phyloP scores from a whole-genome alignment of 2,113 vertebrate genomes.

The Piprites chloris region DNA sequence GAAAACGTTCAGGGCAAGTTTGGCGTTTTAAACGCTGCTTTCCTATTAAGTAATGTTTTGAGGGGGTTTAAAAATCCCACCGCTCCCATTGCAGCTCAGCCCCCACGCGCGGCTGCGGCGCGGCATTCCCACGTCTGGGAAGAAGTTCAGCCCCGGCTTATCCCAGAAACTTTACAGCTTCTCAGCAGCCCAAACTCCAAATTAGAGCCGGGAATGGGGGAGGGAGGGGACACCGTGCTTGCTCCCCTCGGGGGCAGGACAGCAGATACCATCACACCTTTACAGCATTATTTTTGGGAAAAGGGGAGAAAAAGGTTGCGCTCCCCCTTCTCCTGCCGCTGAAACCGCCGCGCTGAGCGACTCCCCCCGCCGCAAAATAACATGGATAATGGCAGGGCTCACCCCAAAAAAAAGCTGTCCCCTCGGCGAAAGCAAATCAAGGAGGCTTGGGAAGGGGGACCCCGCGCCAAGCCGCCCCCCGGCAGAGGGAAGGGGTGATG shows the following conservation, averaged over 20 bases:
- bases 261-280: rapidly evolving
- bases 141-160: neutral
- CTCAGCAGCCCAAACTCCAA: neutral
- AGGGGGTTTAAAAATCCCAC: neutral
- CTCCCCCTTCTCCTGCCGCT: neutral
- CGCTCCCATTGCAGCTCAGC: neutral
- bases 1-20: neutral
- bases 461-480: neutral
- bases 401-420: neutral
- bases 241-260: neutral
- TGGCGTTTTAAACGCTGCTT: rapidly evolving
- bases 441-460: neutral
- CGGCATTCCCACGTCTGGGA: neutral
- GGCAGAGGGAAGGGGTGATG: neutral
- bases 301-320: neutral
- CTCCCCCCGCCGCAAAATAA: neutral
- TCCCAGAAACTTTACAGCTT: slow-evolving; percentile 6
- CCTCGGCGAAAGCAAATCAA: neutral
- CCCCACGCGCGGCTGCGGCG: neutral
- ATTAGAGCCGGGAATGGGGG: rapidly evolving
- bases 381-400: rapidly evolving
- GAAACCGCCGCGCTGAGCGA: neutral
- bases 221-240: neutral
- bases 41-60: rapidly evolving
- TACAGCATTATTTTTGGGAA: rapidly evolving